These are phyloP conservation scores for Macrotis lagotis DNA, from an alignment of 2,113 vertebrate species.

Conservation along the genomic window DNA sequence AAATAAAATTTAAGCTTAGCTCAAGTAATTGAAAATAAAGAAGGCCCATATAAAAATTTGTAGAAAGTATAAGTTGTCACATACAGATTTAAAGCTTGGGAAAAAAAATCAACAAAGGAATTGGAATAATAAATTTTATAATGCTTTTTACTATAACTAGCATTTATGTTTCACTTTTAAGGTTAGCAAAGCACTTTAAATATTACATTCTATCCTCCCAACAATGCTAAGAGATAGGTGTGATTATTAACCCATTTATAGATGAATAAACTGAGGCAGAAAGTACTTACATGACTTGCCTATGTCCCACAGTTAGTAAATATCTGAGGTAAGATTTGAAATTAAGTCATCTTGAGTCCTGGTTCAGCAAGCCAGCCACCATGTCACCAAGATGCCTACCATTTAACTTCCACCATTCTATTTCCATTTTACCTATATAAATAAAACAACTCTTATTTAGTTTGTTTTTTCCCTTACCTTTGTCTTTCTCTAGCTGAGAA, in stretches of 20 bases:
- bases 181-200: neutral
- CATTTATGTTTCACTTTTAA: neutral
- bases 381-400: neutral
- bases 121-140: constrained; percentile 28
- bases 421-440: neutral
- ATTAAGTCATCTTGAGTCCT: neutral
- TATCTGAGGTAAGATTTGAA: neutral
- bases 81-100: constrained; percentile 52
- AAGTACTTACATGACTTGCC: neutral
- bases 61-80: constrained; percentile 37
- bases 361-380: neutral
- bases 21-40: constrained; percentile 21
- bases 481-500: neutral
- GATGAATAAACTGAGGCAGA: neutral
- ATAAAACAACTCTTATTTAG: constrained; percentile 21
- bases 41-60: constrained; percentile 58
- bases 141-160: neutral
- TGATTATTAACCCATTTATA: neutral
- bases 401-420: neutral
- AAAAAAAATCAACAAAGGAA: constrained; percentile 40
- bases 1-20: constrained; percentile 39
- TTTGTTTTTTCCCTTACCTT: neutral
- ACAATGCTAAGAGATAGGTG: neutral
- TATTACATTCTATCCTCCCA: neutral
- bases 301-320: neutral